Evolutionary conservation across 2,113 vertebrate genomes (phyloP), one percentile per base, ranked within the genome.

Genomic region (Chaenocephalus aceratus): DNA sequence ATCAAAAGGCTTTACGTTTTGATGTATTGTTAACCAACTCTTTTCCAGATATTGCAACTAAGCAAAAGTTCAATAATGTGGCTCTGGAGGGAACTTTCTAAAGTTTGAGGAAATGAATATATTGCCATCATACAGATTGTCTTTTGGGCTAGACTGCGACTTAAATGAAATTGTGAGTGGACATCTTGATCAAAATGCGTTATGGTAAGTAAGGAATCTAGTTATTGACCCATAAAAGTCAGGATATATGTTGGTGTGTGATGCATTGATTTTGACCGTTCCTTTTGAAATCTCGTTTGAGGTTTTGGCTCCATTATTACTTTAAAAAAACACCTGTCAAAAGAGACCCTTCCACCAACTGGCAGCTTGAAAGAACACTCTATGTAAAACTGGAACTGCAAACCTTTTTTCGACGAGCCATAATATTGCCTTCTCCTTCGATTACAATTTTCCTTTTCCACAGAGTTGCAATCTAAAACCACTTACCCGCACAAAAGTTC

Each of bases 381-480:
- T 30, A 41, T 60, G 52, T 57, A 10, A 57, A 76, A 52, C 8
- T 66, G 34, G 51, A 60, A 54, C 53, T 52, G 65, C 57, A 61
- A 44, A 36, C 16, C 2, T 6, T 79, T 51, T 72, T 26, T 41
- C 15, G 0, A 1, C 2, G 1, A 65, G 15, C 56, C 34, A 56
- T 45, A 67, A 64, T 45, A 44, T 58, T 34, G 26, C 23, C 49
- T 73, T 79, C 56, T 72, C 57, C 26, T n/a, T 60, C 45, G 36
- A 15, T 77, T 67, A 52, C 36, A 63, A 44, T 57, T 41, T 16
- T 16, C 53, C 51, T 75, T 75, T 78, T 82, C 49, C 26, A 52
- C 45, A 45, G 69, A 68, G 63, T 56, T 74, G 75, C 65, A 72
- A 58, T 82, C 45, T 58, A 52, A 85, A 83, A 86, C 41, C 53